These are phyloP conservation scores for Siphamia tubifer DNA, from an alignment of 2,113 vertebrate genomes.

Conservation along the genomic window DNA sequence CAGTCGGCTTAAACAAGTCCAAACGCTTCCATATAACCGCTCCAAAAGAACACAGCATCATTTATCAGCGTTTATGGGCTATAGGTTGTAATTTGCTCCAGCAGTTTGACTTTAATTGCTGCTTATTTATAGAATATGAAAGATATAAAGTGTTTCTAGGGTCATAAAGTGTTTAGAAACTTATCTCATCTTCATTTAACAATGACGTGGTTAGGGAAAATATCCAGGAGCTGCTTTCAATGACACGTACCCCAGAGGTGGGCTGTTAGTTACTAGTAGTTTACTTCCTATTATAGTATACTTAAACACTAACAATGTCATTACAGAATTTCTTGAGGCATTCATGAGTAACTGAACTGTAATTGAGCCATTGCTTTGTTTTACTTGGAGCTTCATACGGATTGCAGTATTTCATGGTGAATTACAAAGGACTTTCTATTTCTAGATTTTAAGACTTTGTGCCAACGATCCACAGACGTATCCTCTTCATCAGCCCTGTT, in stretches of 20 bases:
- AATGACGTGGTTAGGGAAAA: conserved; percentile 19
- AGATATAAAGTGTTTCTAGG: conserved; percentile 5
- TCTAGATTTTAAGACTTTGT: background rate
- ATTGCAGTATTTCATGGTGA: conserved; percentile 30
- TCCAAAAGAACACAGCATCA: too few species aligned
- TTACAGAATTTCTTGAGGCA: conserved; percentile 10
- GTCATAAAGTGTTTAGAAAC: conserved; percentile 1
- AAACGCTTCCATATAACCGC: too few species aligned
- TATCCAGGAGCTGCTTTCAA: conserved; percentile 14
- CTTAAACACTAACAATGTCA: conserved; percentile 2
- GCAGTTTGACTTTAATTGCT: background rate
- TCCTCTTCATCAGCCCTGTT: conserved; percentile 16
- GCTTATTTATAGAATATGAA: conserved; percentile 1
- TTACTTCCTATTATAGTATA: conserved; percentile 47
- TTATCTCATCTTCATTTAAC: conserved; percentile 27
- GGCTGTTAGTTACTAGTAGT: conserved; percentile 10
- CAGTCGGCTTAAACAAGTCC: too few species aligned
- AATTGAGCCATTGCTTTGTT: conserved; percentile 39
- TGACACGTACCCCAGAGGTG: conserved; percentile 7
- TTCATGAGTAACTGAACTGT: conserved; percentile 14
- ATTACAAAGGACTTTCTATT: conserved; percentile 16
- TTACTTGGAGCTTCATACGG: conserved; percentile 18
- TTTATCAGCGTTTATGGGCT: too few species aligned
- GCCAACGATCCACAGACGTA: conserved; percentile 33
- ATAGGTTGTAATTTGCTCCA: too few species aligned